These are phyloP conservation scores for Acanthopleura granulata DNA, from an alignment of 2,888 invertebrate genomes.

Conservation along the genomic window DNA sequence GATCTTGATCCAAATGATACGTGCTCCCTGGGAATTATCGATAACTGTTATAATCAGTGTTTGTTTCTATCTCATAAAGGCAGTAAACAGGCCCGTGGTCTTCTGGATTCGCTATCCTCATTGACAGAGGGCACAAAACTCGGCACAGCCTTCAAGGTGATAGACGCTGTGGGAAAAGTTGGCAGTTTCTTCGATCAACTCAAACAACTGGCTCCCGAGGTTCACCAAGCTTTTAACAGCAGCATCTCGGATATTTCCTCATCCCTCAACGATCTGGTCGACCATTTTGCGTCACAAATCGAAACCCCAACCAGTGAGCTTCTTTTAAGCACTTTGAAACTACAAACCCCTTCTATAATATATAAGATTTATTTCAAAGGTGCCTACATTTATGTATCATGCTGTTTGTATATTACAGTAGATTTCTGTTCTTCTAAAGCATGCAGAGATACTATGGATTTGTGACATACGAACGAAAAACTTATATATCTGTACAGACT, in stretches of 20 bases:
- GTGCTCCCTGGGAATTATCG: too few species aligned
- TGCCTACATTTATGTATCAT: too few species aligned
- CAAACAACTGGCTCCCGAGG: slow-evolving; percentile 19
- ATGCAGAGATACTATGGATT: too few species aligned
- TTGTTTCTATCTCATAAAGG: not conserved
- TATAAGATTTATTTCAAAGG: too few species aligned
- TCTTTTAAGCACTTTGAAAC: too few species aligned
- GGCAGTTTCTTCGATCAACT: slow-evolving; percentile 17
- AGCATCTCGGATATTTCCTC: slow-evolving; percentile 21
- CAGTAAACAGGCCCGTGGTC: not conserved
- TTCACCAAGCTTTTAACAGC: slow-evolving; percentile 22
- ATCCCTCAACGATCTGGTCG: slow-evolving; percentile 5
- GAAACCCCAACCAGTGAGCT: not conserved
- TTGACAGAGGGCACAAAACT: slow-evolving; percentile 20
- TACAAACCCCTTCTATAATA: too few species aligned
- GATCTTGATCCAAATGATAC: too few species aligned
- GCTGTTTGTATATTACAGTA: too few species aligned
- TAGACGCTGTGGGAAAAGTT: slow-evolving; percentile 22
- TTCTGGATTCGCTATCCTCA: slow-evolving; percentile 13
- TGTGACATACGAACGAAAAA: too few species aligned
- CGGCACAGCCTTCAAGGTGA: slow-evolving; percentile 24
- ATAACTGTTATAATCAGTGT: too few species aligned
- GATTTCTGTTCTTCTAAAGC: too few species aligned
- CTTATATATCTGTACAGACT: too few species aligned
- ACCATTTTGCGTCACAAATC: not conserved